These are phyloP conservation scores for Lasius platythorax DNA, from an alignment of 2,888 invertebrate genomes.

Conservation along the genomic window DNA sequence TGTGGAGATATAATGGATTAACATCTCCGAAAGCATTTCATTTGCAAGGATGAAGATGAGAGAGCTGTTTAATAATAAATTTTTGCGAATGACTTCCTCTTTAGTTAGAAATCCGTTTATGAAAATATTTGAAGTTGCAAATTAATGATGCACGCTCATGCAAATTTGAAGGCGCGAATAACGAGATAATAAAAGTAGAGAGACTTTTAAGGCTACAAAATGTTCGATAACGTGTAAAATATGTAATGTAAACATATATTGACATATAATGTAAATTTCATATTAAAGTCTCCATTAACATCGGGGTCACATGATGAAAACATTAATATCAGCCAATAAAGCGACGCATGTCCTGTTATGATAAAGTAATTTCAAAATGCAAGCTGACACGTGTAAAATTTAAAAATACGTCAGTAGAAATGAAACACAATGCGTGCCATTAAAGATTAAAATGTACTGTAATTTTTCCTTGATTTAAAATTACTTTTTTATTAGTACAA, in stretches of 20 bases:
- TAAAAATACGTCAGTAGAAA: neutral
- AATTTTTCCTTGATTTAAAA: neutral
- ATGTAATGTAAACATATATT: conserved; percentile 3
- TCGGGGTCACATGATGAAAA: neutral
- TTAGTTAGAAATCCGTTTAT: neutral
- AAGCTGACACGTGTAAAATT: conserved; percentile 14
- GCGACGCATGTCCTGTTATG: conserved; percentile 1
- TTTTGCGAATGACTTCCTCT: neutral
- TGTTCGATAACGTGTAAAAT: neutral
- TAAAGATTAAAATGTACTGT: neutral
- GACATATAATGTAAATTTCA: conserved; percentile 28
- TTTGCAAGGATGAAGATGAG: neutral
- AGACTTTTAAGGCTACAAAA: neutral
- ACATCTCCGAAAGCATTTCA: neutral
- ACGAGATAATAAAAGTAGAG: neutral
- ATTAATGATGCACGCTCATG: neutral
- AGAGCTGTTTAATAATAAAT: neutral
- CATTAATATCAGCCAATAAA: conserved; percentile 38
- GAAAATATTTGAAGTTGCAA: neutral
- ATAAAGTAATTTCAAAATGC: conserved; percentile 27
- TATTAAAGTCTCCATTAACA: conserved; percentile 29
- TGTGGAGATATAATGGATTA: neutral
- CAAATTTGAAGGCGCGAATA: neutral
- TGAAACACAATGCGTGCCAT: neutral
- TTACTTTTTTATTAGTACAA: neutral